Evolutionary conservation across 1,140 invertebrate species (phyloP).

Genomic region (Drosophila paulistorum): DNA sequence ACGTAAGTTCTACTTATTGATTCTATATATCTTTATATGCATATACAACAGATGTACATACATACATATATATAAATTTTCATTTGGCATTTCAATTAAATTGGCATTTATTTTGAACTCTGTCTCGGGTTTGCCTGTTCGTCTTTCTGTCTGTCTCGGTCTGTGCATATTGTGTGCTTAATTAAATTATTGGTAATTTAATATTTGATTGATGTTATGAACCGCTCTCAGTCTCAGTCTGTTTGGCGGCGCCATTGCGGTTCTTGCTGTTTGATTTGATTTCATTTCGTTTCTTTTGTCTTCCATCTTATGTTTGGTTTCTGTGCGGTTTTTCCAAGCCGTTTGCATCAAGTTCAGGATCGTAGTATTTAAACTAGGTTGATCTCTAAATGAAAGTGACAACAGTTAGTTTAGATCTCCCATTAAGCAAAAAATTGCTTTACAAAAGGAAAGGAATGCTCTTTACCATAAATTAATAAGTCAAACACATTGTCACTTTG

Average conservation of each 20-base stretch:
- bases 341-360: conserved; percentile 69
- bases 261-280: conserved; percentile 52
- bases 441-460: conserved; percentile 3
- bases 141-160: conserved; percentile 16
- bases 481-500: conserved; percentile 53
- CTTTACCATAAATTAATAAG: conserved; percentile 40
- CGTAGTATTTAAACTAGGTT: conserved; percentile 53
- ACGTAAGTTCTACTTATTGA: conserved; percentile 69
- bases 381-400: conserved; percentile 66
- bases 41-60: neutral
- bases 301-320: conserved; percentile 46
- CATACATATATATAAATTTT: conserved; percentile 50
- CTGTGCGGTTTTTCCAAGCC: conserved; percentile 59
- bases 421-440: conserved; percentile 27
- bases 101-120: conserved; percentile 79
- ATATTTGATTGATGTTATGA: conserved; percentile 81
- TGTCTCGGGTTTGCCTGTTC: conserved; percentile 34
- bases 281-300: conserved; percentile 34
- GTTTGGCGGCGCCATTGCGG: conserved; percentile 55
- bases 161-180: conserved; percentile 76
- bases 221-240: conserved; percentile 27
- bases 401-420: conserved; percentile 21
- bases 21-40: conserved; percentile 7
- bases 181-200: conserved; percentile 83
- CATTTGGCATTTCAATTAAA: conserved; percentile 75